These are phyloP conservation scores for Trematocara zebra DNA, from an alignment of 2,113 vertebrate genomes.

Conservation along the genomic window DNA sequence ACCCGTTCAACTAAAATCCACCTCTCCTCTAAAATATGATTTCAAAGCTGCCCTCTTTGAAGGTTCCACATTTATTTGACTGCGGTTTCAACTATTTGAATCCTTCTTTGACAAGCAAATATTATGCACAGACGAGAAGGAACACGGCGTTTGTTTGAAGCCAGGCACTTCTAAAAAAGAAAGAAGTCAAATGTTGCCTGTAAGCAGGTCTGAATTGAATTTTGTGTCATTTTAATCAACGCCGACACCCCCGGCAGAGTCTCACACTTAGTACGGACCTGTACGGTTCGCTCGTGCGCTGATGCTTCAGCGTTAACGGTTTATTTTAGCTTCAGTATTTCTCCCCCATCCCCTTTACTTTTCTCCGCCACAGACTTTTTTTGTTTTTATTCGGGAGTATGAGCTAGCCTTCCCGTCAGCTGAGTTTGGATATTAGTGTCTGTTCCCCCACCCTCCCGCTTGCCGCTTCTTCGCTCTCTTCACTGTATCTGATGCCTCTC, in stretches of 20 bases:
- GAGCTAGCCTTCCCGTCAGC: neutral
- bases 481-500: conserved; percentile 40
- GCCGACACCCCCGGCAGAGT: conserved; percentile 40
- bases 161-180: neutral
- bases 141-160: neutral
- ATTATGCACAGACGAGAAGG: neutral
- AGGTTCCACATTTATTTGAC: neutral
- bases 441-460: neutral
- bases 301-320: conserved; percentile 27
- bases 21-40: neutral
- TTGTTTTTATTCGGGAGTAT: neutral
- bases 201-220: neutral
- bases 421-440: neutral
- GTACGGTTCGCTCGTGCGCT: neutral
- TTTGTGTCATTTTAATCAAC: neutral
- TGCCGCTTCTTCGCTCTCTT: neutral
- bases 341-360: neutral
- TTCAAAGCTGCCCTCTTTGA: conserved; percentile 2
- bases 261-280: conserved; percentile 47
- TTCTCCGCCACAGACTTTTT: neutral
- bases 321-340: conserved; percentile 7
- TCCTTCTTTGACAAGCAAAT: neutral
- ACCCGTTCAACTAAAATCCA: neutral
- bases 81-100: neutral
- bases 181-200: neutral